These are phyloP conservation scores for Andrena camellia DNA, from an alignment of 2,888 invertebrate species.

Conservation along the genomic window DNA sequence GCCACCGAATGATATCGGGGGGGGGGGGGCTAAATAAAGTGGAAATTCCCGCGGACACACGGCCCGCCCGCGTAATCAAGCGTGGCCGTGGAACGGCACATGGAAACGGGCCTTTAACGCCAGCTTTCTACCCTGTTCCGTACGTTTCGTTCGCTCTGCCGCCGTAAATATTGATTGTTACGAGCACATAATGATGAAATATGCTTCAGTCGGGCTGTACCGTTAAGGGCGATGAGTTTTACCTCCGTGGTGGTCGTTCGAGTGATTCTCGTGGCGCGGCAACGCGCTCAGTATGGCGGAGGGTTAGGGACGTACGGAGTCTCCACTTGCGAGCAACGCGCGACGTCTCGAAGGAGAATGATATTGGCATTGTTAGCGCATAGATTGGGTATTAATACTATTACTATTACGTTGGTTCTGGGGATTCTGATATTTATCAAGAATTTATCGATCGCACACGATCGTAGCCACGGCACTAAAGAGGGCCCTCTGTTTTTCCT, in stretches of 20 bases:
- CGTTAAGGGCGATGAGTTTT: neutral
- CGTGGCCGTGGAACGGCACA: neutral
- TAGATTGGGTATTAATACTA: no score
- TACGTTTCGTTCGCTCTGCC: neutral
- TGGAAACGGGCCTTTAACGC: conserved; percentile 2
- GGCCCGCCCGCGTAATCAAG: neutral
- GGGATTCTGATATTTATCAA: no score
- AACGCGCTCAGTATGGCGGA: neutral
- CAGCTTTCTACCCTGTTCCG: neutral
- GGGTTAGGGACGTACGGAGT: no score
- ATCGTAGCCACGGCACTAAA: conserved; percentile 6
- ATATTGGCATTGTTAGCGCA: no score
- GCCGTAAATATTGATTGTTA: conserved; percentile 6
- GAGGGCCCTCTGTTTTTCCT: conserved; percentile 76
- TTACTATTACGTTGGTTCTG: no score
- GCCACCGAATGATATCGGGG: conserved; percentile 1
- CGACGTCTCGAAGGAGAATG: no score
- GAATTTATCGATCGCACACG: no score
- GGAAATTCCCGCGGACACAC: neutral
- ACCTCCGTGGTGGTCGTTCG: neutral
- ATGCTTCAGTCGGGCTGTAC: neutral
- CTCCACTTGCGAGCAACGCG: no score
- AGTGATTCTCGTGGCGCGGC: neutral
- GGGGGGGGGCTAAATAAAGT: neutral
- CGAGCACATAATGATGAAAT: neutral